Percentiles rank a stretch among this genome's conserved stretches.
Conservation (phyloP, 2,797 vertebrate species). For the Rhincodon typus region DNA sequence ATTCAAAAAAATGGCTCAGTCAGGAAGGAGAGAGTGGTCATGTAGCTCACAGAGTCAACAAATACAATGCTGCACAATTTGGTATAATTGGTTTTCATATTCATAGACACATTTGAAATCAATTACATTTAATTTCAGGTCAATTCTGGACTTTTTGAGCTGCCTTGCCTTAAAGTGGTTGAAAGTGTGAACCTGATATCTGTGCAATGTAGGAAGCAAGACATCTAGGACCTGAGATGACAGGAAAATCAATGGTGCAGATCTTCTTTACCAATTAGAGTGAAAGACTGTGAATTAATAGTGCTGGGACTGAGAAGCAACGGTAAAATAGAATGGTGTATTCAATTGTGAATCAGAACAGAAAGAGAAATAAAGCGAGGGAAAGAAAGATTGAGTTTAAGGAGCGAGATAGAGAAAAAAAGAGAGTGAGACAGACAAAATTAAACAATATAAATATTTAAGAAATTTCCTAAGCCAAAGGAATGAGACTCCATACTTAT, state of each 20-base stretch:
- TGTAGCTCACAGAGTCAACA: neutral
- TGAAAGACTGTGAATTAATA: neutral
- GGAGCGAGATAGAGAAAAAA: neutral
- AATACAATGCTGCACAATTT: neutral
- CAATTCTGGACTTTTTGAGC: neutral
- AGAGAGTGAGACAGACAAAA: neutral
- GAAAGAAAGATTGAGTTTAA: neutral
- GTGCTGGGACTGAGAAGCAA: too few species aligned
- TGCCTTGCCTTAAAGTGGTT: neutral
- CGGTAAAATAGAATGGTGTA: too few species aligned
- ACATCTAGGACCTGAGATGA: neutral
- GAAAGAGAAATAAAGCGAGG: too few species aligned
- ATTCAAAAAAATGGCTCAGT: neutral
- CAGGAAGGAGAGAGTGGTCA: neutral
- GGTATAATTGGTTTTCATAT: neutral
- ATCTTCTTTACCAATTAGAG: neutral
- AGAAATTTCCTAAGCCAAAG: neutral
- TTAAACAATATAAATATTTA: neutral
- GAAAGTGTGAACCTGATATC: neutral
- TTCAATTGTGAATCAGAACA: too few species aligned
- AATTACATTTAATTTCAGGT: neutral
- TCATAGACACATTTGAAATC: neutral
- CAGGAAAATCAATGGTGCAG: neutral
- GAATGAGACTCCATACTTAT: neutral
- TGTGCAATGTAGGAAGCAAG: neutral